These are phyloP conservation scores for Pelvicachromis taeniatus DNA, from an alignment of 2,113 vertebrate genomes.

Conservation along the genomic window DNA sequence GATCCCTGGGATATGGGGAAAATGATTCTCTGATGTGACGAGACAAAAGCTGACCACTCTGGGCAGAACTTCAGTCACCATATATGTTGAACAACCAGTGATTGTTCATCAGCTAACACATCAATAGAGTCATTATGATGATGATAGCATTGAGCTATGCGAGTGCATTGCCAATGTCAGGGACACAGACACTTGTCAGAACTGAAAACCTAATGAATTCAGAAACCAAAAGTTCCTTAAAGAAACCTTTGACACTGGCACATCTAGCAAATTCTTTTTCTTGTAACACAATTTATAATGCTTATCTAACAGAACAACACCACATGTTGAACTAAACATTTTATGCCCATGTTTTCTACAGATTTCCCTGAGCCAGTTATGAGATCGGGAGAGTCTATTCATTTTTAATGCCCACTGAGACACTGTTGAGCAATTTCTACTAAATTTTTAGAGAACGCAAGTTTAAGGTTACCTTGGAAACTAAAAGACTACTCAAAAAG, in stretches of 20 bases:
- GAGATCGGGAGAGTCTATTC: not conserved
- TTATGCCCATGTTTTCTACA: not conserved
- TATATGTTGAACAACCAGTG: not conserved
- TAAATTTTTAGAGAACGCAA: not conserved
- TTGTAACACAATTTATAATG: not conserved
- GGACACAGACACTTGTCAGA: not conserved
- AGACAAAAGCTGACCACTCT: not conserved
- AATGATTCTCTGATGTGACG: not conserved
- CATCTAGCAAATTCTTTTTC: not conserved
- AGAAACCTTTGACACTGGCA: not conserved
- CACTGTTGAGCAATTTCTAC: not conserved
- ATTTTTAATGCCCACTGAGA: not conserved
- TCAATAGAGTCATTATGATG: not conserved
- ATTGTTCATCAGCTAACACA: not conserved
- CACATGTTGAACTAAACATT: not conserved
- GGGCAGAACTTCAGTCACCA: not conserved
- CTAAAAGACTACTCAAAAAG: slow-evolving; percentile 15
- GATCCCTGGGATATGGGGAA: not conserved
- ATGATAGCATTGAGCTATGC: not conserved
- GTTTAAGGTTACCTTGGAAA: slow-evolving; percentile 38
- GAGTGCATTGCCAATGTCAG: not conserved
- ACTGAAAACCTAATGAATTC: not conserved
- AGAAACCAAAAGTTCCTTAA: not conserved
- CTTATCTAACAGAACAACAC: not conserved
- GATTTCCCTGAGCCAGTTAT: not conserved